Evolutionary conservation across 2,113 vertebrate genomes (phyloP).

Genomic region (Boulengeromyrus knoepffleri): DNA sequence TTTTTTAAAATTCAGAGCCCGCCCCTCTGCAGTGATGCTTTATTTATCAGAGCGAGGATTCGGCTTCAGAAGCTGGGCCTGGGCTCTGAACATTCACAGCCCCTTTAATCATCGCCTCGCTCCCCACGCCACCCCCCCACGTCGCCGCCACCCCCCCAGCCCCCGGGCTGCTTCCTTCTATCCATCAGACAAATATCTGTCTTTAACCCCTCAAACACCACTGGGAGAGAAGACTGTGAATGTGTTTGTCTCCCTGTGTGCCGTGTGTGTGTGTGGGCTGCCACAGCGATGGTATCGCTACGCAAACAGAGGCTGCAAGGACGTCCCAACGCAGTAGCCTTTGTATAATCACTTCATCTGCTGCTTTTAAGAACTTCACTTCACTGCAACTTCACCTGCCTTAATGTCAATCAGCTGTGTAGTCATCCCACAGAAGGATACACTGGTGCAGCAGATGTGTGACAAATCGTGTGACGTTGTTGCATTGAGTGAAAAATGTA

Average conservation of each 20-base stretch:
- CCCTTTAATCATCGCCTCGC: not conserved
- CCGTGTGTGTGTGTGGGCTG: not conserved
- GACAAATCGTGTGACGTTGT: not conserved
- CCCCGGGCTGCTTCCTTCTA: not conserved
- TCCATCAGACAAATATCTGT: not conserved
- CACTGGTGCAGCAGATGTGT: not conserved
- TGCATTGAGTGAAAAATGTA: too few relatives aligned
- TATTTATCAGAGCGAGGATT: constrained; percentile 9
- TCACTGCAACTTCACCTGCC: not conserved
- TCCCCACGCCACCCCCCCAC: not conserved
- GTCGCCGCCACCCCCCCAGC: not conserved
- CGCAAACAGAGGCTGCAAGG: not conserved
- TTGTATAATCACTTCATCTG: not conserved
- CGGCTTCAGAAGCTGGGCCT: not conserved
- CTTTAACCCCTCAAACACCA: not conserved
- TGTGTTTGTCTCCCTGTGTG: not conserved
- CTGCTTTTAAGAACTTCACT: not conserved
- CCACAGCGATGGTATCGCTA: not conserved
- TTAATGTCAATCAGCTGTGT: not conserved
- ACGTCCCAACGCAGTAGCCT: not conserved
- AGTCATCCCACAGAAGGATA: not conserved
- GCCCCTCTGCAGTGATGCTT: not conserved
- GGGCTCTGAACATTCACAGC: not conserved
- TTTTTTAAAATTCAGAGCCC: constrained; percentile 7
- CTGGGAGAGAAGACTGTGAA: not conserved